These are phyloP conservation scores for Merluccius polli DNA, from an alignment of 2,797 vertebrate species.

Conservation along the genomic window DNA sequence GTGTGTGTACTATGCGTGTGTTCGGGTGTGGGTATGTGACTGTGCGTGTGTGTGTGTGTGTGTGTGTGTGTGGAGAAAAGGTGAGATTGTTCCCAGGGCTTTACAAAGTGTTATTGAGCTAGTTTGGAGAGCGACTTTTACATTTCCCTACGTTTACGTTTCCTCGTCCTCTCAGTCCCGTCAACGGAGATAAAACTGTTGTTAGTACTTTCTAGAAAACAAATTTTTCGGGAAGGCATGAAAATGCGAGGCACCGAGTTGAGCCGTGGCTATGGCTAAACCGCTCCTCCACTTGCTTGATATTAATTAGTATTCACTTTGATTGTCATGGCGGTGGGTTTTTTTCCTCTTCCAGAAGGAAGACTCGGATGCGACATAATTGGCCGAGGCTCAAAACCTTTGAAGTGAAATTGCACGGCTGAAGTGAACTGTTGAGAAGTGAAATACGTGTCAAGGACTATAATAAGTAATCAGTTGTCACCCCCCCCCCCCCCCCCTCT, in stretches of 20 bases:
- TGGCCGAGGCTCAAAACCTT: conserved; percentile 63
- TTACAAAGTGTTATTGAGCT: too few species aligned
- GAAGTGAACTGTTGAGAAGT: conserved; percentile 63
- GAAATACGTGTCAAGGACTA: conserved; percentile 66
- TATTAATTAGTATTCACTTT: conserved; percentile 66
- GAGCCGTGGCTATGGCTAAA: conserved; percentile 30
- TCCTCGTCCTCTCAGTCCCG: too few species aligned
- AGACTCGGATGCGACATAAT: conserved; percentile 60
- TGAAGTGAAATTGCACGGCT: conserved; percentile 70
- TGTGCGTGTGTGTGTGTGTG: too few species aligned
- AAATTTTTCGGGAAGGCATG: too few species aligned
- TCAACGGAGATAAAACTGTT: too few species aligned
- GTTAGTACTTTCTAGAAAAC: too few species aligned
- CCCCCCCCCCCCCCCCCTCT: conserved; percentile 17
- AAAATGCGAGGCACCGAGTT: conserved; percentile 32
- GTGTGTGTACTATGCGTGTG: too few species aligned
- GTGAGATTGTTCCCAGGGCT: too few species aligned
- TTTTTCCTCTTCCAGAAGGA: conserved; percentile 48
- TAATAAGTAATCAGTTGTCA: conserved; percentile 50
- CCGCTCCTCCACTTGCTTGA: conserved; percentile 43
- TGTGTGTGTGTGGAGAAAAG: too few species aligned
- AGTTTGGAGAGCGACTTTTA: too few species aligned
- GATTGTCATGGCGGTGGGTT: conserved; percentile 40
- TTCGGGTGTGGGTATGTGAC: too few species aligned
- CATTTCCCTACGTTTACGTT: too few species aligned